Conservation (phyloP, 2,797 vertebrate genomes). For the Limosa lapponica region DNA sequence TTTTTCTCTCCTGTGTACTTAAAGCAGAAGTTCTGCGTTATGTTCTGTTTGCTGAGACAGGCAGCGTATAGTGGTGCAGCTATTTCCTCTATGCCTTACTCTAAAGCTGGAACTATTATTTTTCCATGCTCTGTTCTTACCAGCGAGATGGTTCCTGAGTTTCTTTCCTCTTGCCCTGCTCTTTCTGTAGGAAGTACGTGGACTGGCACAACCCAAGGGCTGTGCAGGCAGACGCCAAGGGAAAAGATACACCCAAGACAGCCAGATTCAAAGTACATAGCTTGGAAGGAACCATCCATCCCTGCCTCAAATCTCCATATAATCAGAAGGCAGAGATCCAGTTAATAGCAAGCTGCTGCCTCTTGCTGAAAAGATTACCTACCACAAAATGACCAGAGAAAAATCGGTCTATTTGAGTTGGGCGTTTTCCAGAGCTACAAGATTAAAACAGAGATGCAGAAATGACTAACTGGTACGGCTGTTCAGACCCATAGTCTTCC, state of each 20-base stretch:
- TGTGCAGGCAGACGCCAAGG: not conserved
- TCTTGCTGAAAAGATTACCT: not conserved
- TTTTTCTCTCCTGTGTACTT: not conserved
- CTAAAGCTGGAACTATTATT: not conserved
- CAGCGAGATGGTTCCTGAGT: not conserved
- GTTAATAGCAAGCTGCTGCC: not conserved
- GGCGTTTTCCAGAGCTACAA: not conserved
- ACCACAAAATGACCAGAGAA: not conserved
- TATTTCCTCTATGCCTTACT: not conserved
- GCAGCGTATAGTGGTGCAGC: not conserved
- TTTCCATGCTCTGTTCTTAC: not conserved
- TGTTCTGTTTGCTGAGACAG: accelerated
- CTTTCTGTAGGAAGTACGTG: not conserved
- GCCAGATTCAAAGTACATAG: not conserved
- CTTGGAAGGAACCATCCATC: not conserved
- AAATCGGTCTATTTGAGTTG: not conserved
- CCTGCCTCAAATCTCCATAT: not conserved
- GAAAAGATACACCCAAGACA: not conserved
- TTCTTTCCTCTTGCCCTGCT: not conserved
- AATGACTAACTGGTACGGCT: not conserved
- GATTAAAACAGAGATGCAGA: not conserved
- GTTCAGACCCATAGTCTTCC: not conserved
- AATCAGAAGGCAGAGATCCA: not conserved
- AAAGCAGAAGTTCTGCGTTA: not conserved
- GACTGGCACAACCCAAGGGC: not conserved